Conservation (phyloP, 2,797 vertebrate genomes). For the Amblyopsis hoosieri region DNA sequence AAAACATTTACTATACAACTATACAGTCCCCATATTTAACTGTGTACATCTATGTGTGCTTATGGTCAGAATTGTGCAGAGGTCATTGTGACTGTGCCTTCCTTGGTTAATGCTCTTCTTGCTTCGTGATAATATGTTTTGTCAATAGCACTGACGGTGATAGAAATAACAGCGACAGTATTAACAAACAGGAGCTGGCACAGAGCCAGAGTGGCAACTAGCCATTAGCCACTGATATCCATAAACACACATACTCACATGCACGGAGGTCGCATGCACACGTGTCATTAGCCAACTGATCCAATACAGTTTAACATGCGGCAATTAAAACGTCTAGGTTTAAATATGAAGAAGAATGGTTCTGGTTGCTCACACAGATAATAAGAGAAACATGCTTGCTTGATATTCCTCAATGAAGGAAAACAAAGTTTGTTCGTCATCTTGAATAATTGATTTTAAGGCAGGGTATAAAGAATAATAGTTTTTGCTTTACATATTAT, state of each 20-base stretch:
- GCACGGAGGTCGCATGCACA: slow-evolving; percentile 66
- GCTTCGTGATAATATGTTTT: slow-evolving; percentile 18
- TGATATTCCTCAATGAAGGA: slow-evolving; percentile 48
- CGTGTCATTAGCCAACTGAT: slow-evolving; percentile 40
- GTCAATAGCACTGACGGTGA: slow-evolving; percentile 45
- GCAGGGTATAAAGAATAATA: neutral
- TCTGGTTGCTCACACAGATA: slow-evolving; percentile 29
- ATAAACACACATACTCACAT: slow-evolving; percentile 52
- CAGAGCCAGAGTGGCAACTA: slow-evolving; percentile 22
- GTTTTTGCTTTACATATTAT: slow-evolving; percentile 37
- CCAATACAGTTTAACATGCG: slow-evolving; percentile 62
- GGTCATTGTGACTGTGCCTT: slow-evolving; percentile 4
- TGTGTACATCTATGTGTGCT: slow-evolving; percentile 18
- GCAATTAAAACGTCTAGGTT: slow-evolving; percentile 65
- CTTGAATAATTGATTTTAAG: neutral
- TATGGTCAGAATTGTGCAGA: slow-evolving; percentile 1
- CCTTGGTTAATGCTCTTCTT: slow-evolving; percentile 12
- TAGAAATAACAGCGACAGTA: slow-evolving; percentile 23
- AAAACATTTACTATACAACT: slow-evolving; percentile 15
- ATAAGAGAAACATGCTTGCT: slow-evolving; percentile 56
- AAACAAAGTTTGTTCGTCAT: slow-evolving; percentile 33
- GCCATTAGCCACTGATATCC: slow-evolving; percentile 40
- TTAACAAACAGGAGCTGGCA: slow-evolving; percentile 45
- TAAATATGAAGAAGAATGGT: slow-evolving; percentile 35
- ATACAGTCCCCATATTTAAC: slow-evolving; percentile 24